Conservation (phyloP, 2,888 invertebrate species). For the Melanotus villosus region DNA sequence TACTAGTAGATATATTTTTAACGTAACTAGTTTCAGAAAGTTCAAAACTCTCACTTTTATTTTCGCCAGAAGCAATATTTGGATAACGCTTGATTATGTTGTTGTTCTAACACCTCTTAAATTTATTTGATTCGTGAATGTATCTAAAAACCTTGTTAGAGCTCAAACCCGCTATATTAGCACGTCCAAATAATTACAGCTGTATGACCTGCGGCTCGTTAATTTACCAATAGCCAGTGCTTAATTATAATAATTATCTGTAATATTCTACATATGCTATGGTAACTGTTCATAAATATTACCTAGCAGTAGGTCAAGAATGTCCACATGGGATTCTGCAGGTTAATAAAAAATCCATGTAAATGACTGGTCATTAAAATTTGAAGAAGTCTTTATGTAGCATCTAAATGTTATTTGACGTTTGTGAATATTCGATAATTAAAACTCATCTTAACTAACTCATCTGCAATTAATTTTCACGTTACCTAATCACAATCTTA, state of each 20-base stretch:
- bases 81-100: neutral
- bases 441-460: no score
- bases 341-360: neutral
- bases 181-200: slow-evolving; percentile 14
- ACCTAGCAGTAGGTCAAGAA: slow-evolving; percentile 12
- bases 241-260: slow-evolving; percentile 15
- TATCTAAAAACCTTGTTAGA: no score
- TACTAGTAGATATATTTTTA: no score
- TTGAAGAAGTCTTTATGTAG: neutral
- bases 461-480: no score
- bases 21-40: no score
- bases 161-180: neutral
- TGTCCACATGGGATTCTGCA: neutral
- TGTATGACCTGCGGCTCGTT: slow-evolving; percentile 9
- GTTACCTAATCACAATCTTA: no score
- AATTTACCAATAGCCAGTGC: slow-evolving; percentile 19
- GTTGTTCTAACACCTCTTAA: slow-evolving; percentile 5
- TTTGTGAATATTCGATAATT: no score
- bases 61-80: neutral
- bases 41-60: no score
- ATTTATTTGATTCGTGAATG: slow-evolving; percentile 7
- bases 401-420: no score
- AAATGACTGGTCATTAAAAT: no score
- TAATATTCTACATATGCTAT: neutral
- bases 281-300: slow-evolving; percentile 14